These are phyloP conservation scores for Pelodiscus sinensis DNA, from an alignment of 2,113 vertebrate genomes.

Conservation along the genomic window DNA sequence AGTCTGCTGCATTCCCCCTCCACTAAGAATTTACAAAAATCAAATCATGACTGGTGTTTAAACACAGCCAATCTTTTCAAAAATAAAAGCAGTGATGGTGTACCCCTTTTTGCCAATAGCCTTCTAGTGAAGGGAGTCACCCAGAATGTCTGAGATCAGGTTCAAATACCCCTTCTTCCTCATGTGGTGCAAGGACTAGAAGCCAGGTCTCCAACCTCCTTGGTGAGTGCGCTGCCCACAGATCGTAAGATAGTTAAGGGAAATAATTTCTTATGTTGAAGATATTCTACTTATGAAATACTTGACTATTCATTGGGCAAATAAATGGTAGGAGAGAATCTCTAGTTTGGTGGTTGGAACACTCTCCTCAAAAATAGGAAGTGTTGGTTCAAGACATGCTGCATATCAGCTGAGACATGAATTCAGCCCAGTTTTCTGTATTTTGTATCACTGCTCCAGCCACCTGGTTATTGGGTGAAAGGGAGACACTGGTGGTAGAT, in stretches of 20 bases:
- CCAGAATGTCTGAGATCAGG: background rate
- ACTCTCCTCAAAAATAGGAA: background rate
- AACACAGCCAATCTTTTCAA: background rate
- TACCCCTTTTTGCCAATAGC: too few relatives aligned
- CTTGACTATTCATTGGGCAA: background rate
- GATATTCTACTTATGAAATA: background rate
- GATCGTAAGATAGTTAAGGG: background rate
- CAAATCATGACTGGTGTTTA: background rate
- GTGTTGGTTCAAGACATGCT: background rate
- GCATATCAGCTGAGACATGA: background rate
- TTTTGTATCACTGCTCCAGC: background rate
- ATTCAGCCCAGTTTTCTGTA: background rate
- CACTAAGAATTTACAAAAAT: background rate
- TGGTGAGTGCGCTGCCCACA: background rate
- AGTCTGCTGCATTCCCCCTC: background rate
- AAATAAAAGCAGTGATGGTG: background rate
- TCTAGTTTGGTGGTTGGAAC: background rate
- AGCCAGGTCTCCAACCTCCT: background rate
- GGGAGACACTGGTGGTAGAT: background rate
- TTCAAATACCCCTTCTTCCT: background rate
- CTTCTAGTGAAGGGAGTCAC: background rate
- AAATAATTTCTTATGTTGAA: background rate
- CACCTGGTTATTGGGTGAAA: background rate
- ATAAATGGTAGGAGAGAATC: background rate
- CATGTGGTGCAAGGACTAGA: background rate